A percentile compares a stretch with the other conserved stretches of the same genome.
These are phyloP conservation scores for Diaphora mendica DNA, from an alignment of 2,888 invertebrate species.

Conservation along the genomic window DNA sequence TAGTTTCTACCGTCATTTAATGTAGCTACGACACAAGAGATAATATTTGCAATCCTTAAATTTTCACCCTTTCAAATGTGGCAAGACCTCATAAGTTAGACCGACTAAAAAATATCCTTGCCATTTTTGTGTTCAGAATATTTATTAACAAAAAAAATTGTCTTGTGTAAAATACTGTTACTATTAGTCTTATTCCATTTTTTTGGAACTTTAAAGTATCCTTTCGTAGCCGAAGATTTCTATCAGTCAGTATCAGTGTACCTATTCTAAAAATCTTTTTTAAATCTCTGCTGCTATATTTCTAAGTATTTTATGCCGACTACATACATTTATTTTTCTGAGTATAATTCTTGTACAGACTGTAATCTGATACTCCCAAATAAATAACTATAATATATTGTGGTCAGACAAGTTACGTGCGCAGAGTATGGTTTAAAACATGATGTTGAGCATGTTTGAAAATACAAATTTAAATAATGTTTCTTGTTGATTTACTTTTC, in stretches of 20 bases:
- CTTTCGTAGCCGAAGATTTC: not conserved
- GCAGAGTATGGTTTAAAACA: not conserved
- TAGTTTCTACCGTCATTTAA: not conserved
- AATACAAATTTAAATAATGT: not conserved
- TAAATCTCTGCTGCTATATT: not conserved
- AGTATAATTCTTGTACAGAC: constrained; percentile 1
- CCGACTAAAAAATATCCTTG: not conserved
- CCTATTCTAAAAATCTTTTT: not conserved
- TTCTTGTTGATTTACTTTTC: not conserved
- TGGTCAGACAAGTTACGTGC: not conserved
- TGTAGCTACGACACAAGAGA: not conserved
- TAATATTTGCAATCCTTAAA: not conserved
- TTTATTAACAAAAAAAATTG: too few relatives aligned
- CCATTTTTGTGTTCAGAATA: not conserved
- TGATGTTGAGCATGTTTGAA: not conserved
- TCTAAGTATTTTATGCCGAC: not conserved
- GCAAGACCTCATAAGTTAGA: too few relatives aligned
- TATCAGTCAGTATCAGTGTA: too few relatives aligned
- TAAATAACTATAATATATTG: not conserved
- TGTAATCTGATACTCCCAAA: not conserved
- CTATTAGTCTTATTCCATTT: not conserved
- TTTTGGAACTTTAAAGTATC: not conserved
- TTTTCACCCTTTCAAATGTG: too few relatives aligned
- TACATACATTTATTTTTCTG: constrained; percentile 1
- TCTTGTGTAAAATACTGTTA: too few relatives aligned